Evolutionary conservation across 2,888 invertebrate species (phyloP), one percentile per base, ranked within the genome.

Genomic region (Drymonia ruficornis): DNA sequence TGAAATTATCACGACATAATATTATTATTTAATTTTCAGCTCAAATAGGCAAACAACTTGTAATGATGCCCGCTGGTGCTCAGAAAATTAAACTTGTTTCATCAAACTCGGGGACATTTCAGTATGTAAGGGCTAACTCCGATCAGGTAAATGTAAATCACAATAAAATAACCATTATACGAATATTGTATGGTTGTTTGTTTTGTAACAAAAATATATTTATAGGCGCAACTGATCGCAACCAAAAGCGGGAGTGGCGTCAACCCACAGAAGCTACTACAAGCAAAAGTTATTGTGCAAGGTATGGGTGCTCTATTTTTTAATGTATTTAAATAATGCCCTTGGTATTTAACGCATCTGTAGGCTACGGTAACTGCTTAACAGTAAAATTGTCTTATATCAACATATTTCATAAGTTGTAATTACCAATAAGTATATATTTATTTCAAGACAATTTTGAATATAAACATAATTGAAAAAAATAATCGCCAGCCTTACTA

Each of bases 41-140:
- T 53, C 87, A 89, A 78, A 76, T 90, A 47, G 91, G 90, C 2
- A 89, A 91, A 53, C 90, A 92, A 61, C 61, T 89, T 12, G 82
- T 91, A 15, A 82, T 89, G 80, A 65, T 91, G 72, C 86, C 89
- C 0, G 67, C 84, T 1, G 86, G 79, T 61, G 85, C 78, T 43
- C 87, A 87, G 61, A 94, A 84, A 83, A 81, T 83, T 65, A 94
- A 88, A 69, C 65, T 86, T 49, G 79, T 83, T 29, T 67, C 78
- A 0, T 57, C 82, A 9, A 61, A 68, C 31, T 51, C 71, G 6
- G 74, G 67, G 2, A 72, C 71, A 2, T 64, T 87, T 53, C 86
- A 87, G 59, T 82, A 83, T 55, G 65, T 88, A 1, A 70, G 78
- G n/a, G 55, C 80, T n/a, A 74, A 56, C 52, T 52, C 61, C n/a